Base-by-base conservation (phyloP, 2,888 invertebrate species). In the Drosophila pseudotakahashii region DNA sequence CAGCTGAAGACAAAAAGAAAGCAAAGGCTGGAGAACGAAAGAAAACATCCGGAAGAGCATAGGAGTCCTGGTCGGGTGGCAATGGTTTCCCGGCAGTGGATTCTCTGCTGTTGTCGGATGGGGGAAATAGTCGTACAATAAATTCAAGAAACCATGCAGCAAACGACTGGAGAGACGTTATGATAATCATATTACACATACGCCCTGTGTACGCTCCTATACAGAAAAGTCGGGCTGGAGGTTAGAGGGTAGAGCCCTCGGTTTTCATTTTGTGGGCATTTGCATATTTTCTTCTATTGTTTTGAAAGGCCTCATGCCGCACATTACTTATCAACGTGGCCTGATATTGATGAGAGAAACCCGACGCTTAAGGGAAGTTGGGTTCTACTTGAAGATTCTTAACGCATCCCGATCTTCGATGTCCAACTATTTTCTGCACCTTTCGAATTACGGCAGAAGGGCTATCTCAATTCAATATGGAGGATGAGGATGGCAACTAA, bases 221-320 rank as follows among this genome's bases (percentile, higher is more conserved):
- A 50, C 16, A 54, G 13, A 19, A 2, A 7, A 66, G 39, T 4
- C 7, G 26, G 26, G 26, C 5, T 26, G 6, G 26, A 26, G 26
- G 26, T 4, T 6, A 5, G 5, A 26, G 26, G 26, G 4, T 26
- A 26, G 26, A 26, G 26, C 26, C 26, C 26, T 66, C 53, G 50
- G 30, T 42, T 70, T 67, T 23, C 58, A 64, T 73, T 76, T 73
- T 64, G 58, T 51, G 58, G 77, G 70, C 72, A 82, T 82, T 82
- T 83, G 73, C 78, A 85, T 77, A 81, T 73, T 77, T 83, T 53
- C 61, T 44, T 70, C 79, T 76, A 69, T 82, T 85, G 85, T 80
- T 80, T 80, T 63, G 39, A 71, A 78, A 73, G 51, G 72, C 75
- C 82, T 70, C 64, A 48, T 72, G 72, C 62, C 50, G 54, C 68